Evolutionary conservation across 1,140 invertebrate species (phyloP).

Genomic region (Sipha flava): DNA sequence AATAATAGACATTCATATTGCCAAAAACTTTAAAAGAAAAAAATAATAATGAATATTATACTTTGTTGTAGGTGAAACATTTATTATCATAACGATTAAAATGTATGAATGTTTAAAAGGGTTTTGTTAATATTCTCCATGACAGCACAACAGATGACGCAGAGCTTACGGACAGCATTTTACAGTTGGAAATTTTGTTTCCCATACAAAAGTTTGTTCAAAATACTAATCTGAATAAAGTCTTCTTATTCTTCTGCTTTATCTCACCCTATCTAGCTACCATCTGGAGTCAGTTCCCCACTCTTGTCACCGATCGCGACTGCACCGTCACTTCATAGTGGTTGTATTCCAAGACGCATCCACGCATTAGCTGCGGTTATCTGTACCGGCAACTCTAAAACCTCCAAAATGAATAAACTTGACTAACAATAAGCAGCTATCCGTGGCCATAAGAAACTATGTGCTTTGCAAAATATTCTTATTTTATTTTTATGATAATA

Average conservation of each 20-base stretch:
- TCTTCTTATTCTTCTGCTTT: not conserved
- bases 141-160: conserved; percentile 1
- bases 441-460: too few species aligned
- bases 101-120: not conserved
- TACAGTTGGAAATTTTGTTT: not conserved
- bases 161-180: conserved; percentile 14
- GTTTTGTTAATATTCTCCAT: not conserved
- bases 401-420: not conserved
- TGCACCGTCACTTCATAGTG: not conserved
- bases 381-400: not conserved
- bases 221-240: conserved; percentile 30
- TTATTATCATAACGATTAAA: not conserved
- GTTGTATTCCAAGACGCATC: not conserved
- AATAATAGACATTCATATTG: too few species aligned
- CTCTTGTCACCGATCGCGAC: not conserved
- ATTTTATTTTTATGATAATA: too few species aligned
- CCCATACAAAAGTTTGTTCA: conserved; percentile 21
- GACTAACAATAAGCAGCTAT: not conserved
- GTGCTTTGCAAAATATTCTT: too few species aligned
- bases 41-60: too few species aligned
- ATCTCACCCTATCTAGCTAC: not conserved
- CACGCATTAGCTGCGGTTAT: not conserved
- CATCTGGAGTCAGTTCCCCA: conserved; percentile 14
- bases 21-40: too few species aligned
- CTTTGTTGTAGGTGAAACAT: not conserved